These are phyloP conservation scores for Chelidonichthys spinosus DNA, from an alignment of 2,797 vertebrate species.

Conservation along the genomic window DNA sequence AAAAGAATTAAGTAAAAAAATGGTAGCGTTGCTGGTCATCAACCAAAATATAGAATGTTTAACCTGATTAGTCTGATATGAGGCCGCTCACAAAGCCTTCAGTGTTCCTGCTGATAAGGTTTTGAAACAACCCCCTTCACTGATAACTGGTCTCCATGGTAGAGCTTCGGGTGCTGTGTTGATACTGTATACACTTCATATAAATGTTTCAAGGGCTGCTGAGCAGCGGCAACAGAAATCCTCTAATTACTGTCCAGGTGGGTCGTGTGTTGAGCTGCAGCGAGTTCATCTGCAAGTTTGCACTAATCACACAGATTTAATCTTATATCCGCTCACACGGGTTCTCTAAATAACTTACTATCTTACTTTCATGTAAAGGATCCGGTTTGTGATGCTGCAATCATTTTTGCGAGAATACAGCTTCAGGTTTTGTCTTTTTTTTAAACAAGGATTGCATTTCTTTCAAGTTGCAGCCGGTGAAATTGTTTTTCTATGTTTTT, in stretches of 20 bases:
- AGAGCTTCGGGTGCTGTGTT: conserved; percentile 7
- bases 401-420: background rate
- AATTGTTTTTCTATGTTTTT: background rate
- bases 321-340: background rate
- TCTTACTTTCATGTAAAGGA: background rate
- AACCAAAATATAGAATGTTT: background rate
- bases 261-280: background rate
- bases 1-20: no score
- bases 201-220: conserved; percentile 14
- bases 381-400: background rate
- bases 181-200: conserved; percentile 4
- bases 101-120: conserved; percentile 1
- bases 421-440: background rate
- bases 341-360: background rate
- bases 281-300: background rate
- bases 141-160: background rate
- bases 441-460: background rate
- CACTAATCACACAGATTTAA: background rate
- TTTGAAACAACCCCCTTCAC: background rate
- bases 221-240: background rate
- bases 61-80: background rate
- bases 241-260: conserved; percentile 18
- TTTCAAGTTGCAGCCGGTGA: background rate
- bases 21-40: background rate
- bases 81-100: conserved; percentile 1